These are phyloP conservation scores for Paradoxurus hermaphroditus DNA, from an alignment of 2,113 vertebrate species.

Conservation along the genomic window DNA sequence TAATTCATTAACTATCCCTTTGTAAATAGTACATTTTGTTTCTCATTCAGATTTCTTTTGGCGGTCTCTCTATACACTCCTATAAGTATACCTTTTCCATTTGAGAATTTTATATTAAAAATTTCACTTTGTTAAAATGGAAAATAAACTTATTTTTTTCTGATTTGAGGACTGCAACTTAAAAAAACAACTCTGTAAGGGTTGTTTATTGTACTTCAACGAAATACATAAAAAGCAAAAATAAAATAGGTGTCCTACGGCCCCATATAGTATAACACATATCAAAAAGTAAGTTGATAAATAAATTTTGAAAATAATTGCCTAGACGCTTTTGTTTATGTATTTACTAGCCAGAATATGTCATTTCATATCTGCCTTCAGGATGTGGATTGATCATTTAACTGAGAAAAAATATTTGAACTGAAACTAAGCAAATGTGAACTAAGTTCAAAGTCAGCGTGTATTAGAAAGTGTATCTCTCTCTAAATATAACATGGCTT, in stretches of 20 bases:
- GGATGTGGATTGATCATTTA: background rate
- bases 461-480: background rate
- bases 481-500: background rate
- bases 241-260: background rate
- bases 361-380: conserved; percentile 8
- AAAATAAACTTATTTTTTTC: background rate
- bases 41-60: background rate
- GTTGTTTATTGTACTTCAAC: background rate
- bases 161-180: background rate
- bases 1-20: background rate
- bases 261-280: background rate
- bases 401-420: conserved; percentile 29
- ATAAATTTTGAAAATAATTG: background rate
- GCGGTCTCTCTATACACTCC: background rate
- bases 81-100: background rate
- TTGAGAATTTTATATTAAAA: background rate
- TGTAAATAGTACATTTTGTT: background rate
- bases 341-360: background rate
- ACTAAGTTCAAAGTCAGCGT: background rate
- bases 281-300: background rate
- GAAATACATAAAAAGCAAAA: background rate
- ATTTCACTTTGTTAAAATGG: background rate
- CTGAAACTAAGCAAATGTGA: background rate
- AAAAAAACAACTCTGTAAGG: background rate
- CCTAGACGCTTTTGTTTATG: background rate